Evolutionary conservation across 2,888 invertebrate species (phyloP), one percentile per base, ranked within the genome.

Genomic region (Didymodactylos carnosus): DNA sequence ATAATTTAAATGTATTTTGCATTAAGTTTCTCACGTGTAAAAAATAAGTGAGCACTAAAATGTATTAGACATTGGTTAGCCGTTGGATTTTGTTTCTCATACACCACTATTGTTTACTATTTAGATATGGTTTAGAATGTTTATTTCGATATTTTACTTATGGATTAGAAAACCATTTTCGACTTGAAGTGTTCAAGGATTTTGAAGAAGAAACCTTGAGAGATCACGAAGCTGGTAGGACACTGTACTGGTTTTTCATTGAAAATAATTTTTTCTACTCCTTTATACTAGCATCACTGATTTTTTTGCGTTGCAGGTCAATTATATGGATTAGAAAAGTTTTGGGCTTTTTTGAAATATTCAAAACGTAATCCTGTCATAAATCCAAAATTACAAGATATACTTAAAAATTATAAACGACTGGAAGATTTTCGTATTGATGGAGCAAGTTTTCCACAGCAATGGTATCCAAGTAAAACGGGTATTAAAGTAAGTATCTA

Each of bases 301-400:
- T n/a, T n/a, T n/a, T 16, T 29, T 27, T 77, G 80, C n/a, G n/a
- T n/a, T n/a, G 10, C 84, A 90, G 93, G 93, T 83, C 94, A 97
- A 84, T 86, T 95, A 72, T 98, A 98, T 84, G 98, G 97, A 39
- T 85, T 98, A 78, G 98, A 98, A 85, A 98, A 98, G 84, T 98
- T 98, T 85, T 95, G 97, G 94, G 95, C 95, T 70, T 98, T 97
- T 87, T 86, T 93, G 75, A 95, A 95, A 84, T 97, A 95, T 86
- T 94, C 83, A 6, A 72, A 72, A 46, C 40, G 62, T 40, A 71
- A 72, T 29, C 72, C 70, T 72, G 83, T 84, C 43, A 80, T 85
- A 35, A 81, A 84, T 73, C 80, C 82, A 5, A 80, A 80, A 72
- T 78, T 86, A 71, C 80, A 81, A 70, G 80, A 80, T 29, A 80